Evolutionary conservation across 1,140 invertebrate species (phyloP).

Genomic region (Arion vulgaris): DNA sequence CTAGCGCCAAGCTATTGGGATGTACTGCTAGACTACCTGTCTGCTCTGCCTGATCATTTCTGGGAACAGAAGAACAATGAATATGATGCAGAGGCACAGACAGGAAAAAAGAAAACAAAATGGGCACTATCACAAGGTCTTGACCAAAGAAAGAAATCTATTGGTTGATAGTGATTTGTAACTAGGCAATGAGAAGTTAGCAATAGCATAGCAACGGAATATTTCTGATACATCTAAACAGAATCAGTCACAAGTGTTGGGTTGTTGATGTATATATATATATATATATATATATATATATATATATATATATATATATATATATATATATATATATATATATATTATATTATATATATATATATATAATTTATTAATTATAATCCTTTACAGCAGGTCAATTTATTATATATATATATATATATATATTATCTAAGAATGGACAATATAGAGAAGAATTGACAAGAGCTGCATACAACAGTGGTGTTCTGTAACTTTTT

Average conservation of each 20-base stretch:
- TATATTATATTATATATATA: background rate
- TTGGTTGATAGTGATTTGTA: background rate
- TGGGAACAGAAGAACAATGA: conserved; percentile 40
- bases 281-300: background rate
- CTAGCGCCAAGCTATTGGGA: conserved; percentile 48
- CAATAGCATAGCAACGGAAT: background rate
- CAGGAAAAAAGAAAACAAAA: conserved; percentile 11
- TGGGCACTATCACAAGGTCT: background rate
- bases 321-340: background rate
- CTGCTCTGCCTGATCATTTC: conserved; percentile 40
- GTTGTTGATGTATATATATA: background rate
- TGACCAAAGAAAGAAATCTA: background rate
- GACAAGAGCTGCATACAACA: too few relatives aligned
- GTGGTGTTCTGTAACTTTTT: too few relatives aligned
- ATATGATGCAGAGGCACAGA: background rate
- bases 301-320: background rate
- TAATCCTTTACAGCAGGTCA: background rate
- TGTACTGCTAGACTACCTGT: conserved; percentile 43
- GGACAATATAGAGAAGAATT: too few relatives aligned
- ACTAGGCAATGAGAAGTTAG: background rate
- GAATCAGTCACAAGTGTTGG: background rate
- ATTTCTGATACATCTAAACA: background rate
- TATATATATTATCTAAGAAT: background rate
- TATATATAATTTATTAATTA: background rate
- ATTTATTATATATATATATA: background rate